These are phyloP conservation scores for Megaleporinus macrocephalus DNA, from an alignment of 2,113 vertebrate species.

Conservation along the genomic window DNA sequence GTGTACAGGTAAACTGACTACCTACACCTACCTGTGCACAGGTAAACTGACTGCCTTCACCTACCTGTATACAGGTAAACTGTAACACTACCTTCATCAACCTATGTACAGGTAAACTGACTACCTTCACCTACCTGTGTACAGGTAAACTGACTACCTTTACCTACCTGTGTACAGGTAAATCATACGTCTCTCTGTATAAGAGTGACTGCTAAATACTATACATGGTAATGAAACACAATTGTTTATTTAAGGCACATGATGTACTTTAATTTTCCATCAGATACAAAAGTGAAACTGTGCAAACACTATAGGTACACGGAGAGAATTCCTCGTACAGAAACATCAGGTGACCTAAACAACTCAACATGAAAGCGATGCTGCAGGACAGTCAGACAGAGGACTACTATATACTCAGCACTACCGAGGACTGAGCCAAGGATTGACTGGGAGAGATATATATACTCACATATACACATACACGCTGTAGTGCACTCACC, in stretches of 20 bases:
- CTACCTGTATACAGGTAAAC: too few species aligned
- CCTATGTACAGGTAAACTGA: too few species aligned
- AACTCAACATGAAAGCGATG: neutral
- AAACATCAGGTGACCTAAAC: conserved; percentile 6
- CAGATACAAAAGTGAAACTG: conserved; percentile 51
- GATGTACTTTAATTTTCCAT: conserved; percentile 55
- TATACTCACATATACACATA: conserved; percentile 18
- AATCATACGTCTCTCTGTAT: too few species aligned
- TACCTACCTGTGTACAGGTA: too few species aligned
- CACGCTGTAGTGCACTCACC: neutral
- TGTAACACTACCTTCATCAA: too few species aligned
- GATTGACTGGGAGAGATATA: conserved; percentile 33
- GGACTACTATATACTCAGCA: neutral
- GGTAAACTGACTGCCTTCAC: too few species aligned
- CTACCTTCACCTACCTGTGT: too few species aligned
- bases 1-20: too few species aligned
- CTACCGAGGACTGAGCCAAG: conserved; percentile 9
- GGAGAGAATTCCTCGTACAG: conserved; percentile 37
- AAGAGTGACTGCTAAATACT: too few species aligned
- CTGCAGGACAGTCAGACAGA: neutral
- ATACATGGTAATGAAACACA: neutral
- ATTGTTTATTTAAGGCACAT: conserved; percentile 38
- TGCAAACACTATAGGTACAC: conserved; percentile 55
- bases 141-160: too few species aligned
- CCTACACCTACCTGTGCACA: too few species aligned